Percentiles rank a stretch among this genome's conserved stretches.
phyloP scores from a whole-genome alignment of 64 coral and sea anemone genomes.

The Platygyra sinensis region DNA sequence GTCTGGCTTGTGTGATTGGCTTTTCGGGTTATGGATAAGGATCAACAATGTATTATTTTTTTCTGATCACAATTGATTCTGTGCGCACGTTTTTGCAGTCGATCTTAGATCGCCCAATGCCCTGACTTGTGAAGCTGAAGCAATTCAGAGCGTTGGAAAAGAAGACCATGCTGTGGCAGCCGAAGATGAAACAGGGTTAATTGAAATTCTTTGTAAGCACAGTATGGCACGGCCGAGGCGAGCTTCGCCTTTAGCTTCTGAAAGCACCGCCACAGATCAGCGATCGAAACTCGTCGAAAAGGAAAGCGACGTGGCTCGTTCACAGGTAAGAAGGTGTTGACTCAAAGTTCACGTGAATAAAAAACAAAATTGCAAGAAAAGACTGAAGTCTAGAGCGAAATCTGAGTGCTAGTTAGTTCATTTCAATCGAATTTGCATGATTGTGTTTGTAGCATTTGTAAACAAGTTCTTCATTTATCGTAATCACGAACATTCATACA shows the following conservation, averaged over 20 bases:
- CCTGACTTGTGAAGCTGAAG: not conserved
- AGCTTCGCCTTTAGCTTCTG: not conserved
- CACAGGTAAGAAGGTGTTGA: not conserved
- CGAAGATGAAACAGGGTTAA: not conserved
- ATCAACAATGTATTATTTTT: not conserved
- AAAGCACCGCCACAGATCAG: not conserved
- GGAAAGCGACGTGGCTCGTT: not conserved
- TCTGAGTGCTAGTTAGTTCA: not conserved
- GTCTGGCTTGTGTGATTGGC: slow-evolving; percentile 8
- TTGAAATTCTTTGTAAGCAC: not conserved
- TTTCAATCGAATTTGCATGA: slow-evolving; percentile 24
- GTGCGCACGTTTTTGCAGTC: not conserved
- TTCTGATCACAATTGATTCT: not conserved
- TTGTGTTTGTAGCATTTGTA: slow-evolving; percentile 2
- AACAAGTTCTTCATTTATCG: slow-evolving; percentile 14
- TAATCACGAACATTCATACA: not conserved
- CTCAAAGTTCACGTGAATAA: not conserved
- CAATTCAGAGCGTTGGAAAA: not conserved
- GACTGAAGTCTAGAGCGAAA: not conserved
- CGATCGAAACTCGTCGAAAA: not conserved
- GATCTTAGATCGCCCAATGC: not conserved
- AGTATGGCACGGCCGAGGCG: not conserved
- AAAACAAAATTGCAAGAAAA: not conserved
- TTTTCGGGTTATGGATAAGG: not conserved
- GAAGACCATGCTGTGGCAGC: not conserved